Conservation (phyloP, 2,113 vertebrate species). For the Stigmatopora nigra region DNA sequence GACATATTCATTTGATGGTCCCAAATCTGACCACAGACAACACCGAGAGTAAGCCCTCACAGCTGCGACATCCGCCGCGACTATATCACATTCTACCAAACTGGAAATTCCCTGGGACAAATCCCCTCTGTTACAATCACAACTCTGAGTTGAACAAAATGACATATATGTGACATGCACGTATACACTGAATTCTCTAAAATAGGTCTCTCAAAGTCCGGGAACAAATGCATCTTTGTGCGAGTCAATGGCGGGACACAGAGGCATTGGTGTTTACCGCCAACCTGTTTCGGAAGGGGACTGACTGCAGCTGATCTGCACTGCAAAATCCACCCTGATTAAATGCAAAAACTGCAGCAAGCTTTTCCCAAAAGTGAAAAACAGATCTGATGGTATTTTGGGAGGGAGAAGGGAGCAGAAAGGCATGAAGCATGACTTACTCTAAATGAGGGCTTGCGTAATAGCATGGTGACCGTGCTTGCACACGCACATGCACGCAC, state of each 20-base stretch:
- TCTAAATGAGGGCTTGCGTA: conserved; percentile 39
- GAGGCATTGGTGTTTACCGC: conserved; percentile 34
- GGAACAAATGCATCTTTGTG: conserved; percentile 32
- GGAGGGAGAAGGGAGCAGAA: conserved; percentile 1
- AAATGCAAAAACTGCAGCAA: background rate
- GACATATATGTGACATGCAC: background rate
- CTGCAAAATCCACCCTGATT: conserved; percentile 1
- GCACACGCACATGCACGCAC: background rate
- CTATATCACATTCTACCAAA: conserved; percentile 30
- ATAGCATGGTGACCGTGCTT: conserved; percentile 24
- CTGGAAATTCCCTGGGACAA: conserved; percentile 62
- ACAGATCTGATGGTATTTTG: background rate
- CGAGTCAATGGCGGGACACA: conserved; percentile 20
- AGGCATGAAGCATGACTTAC: conserved; percentile 21
- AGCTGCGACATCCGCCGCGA: conserved; percentile 47
- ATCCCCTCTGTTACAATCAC: conserved; percentile 40
- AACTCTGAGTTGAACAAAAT: conserved; percentile 25
- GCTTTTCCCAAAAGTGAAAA: background rate
- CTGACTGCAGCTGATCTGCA: conserved; percentile 25
- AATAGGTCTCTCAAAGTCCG: conserved; percentile 3
- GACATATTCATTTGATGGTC: conserved; percentile 4
- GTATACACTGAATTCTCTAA: background rate
- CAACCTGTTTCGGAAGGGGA: conserved; percentile 8
- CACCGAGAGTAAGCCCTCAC: conserved; percentile 43
- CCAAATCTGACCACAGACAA: conserved; percentile 38